Conservation (phyloP, 1,140 invertebrate genomes). For the Delia radicum region DNA sequence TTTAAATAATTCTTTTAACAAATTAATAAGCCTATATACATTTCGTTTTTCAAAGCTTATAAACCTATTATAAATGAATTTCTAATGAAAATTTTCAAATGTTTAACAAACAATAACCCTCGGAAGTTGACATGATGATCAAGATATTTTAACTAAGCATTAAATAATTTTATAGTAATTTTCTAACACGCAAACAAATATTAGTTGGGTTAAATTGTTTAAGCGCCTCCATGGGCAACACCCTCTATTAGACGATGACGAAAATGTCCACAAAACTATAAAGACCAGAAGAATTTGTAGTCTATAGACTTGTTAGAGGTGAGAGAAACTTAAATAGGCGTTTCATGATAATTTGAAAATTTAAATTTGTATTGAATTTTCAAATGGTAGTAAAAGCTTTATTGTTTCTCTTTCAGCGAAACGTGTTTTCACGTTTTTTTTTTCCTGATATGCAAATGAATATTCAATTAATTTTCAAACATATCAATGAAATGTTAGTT, state of each 20-base stretch:
- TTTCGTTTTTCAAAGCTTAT: neutral
- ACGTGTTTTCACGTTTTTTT: neutral
- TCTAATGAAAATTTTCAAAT: neutral
- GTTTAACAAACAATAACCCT: neutral
- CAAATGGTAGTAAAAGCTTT: neutral
- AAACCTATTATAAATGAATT: neutral
- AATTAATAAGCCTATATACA: constrained; percentile 13
- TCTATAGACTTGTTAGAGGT: neutral
- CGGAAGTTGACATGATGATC: no score
- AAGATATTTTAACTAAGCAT: neutral
- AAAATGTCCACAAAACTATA: neutral
- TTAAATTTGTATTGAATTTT: neutral
- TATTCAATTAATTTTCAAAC: constrained; percentile 19
- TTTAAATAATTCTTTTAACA: constrained; percentile 20
- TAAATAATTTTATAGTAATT: neutral
- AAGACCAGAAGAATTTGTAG: neutral
- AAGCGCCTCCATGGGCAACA: neutral
- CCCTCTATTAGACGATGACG: no score
- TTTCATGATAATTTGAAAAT: constrained; percentile 15
- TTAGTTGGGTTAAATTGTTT: constrained; percentile 3
- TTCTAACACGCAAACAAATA: constrained; percentile 19
- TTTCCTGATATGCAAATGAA: constrained; percentile 16
- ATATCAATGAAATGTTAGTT: constrained; percentile 10
- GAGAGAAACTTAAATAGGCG: neutral
- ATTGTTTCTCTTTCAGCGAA: neutral